Percentiles rank a stretch among this genome's conserved stretches.
Evolutionary conservation across 2,113 vertebrate genomes (phyloP).

Genomic region (Catharus minimus): DNA sequence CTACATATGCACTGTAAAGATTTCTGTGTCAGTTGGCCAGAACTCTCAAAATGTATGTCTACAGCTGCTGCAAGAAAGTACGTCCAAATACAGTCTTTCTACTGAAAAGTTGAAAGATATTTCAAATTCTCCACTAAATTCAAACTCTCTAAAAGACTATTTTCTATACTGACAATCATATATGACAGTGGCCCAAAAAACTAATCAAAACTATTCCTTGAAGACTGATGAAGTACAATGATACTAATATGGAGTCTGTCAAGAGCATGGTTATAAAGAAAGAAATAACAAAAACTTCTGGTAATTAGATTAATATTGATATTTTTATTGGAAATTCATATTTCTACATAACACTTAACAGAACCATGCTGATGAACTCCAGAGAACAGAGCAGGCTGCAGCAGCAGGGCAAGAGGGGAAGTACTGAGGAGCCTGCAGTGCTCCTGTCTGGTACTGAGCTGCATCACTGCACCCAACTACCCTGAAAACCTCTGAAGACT

Average conservation of each 20-base stretch:
- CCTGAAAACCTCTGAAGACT: background rate
- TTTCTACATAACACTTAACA: background rate
- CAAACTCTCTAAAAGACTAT: background rate
- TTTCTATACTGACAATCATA: background rate
- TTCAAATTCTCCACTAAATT: background rate
- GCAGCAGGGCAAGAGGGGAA: background rate
- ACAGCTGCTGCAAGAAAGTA: background rate
- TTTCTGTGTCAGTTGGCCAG: background rate
- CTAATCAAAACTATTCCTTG: background rate
- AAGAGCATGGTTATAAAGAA: background rate
- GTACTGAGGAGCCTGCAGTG: background rate
- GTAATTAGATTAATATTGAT: background rate
- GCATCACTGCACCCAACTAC: rapidly evolving
- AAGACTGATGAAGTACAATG: background rate
- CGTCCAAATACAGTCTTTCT: background rate
- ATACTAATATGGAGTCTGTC: background rate
- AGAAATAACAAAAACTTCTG: background rate
- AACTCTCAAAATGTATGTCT: background rate
- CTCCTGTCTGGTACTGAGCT: background rate
- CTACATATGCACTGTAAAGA: background rate
- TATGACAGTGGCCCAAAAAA: background rate
- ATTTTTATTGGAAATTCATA: background rate
- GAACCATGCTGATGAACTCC: background rate
- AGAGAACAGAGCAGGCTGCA: background rate
- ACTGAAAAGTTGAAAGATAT: background rate